Conservation (phyloP, 2,113 vertebrate genomes). For the Leptobrachium leishanense region DNA sequence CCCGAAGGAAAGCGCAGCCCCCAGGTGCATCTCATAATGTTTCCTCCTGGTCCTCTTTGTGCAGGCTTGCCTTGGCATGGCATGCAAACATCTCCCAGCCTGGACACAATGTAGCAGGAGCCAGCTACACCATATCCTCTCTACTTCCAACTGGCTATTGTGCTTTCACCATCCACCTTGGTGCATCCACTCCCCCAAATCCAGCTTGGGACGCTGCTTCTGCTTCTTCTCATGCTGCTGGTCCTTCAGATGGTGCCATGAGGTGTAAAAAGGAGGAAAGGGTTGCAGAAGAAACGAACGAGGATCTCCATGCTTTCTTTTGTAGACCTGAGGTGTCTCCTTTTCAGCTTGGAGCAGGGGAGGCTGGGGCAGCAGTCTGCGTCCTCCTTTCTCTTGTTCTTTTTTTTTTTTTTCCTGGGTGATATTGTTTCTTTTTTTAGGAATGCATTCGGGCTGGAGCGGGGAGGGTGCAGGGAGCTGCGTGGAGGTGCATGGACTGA, state of each 20-base stretch:
- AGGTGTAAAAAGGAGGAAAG: constrained; percentile 56
- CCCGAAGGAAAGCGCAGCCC: constrained; percentile 45
- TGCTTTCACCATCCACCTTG: constrained; percentile 50
- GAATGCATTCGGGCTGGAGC: not conserved
- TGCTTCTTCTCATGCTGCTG: constrained; percentile 44
- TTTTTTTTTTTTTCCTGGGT: too few relatives aligned
- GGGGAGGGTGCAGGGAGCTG: constrained; percentile 49
- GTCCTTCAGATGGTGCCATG: constrained; percentile 50
- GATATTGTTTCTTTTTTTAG: not conserved
- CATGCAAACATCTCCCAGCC: constrained; percentile 62
- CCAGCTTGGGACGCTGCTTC: constrained; percentile 52
- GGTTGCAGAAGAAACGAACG: not conserved
- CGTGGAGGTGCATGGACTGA: constrained; percentile 48
- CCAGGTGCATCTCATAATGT: constrained; percentile 57
- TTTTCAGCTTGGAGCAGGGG: not conserved
- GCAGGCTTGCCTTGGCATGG: constrained; percentile 57
- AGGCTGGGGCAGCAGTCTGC: too few relatives aligned
- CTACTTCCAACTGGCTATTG: constrained; percentile 52
- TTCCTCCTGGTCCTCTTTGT: constrained; percentile 54
- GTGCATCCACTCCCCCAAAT: not conserved
- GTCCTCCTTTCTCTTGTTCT: too few relatives aligned
- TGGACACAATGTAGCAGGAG: too few relatives aligned
- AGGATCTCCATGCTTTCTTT: not conserved
- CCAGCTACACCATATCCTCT: not conserved
- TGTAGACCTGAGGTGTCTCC: not conserved